A percentile compares a stretch with the other conserved stretches of the same genome.
Evolutionary conservation across 1,140 invertebrate species (phyloP).

Genomic region (Drosophila athabasca): DNA sequence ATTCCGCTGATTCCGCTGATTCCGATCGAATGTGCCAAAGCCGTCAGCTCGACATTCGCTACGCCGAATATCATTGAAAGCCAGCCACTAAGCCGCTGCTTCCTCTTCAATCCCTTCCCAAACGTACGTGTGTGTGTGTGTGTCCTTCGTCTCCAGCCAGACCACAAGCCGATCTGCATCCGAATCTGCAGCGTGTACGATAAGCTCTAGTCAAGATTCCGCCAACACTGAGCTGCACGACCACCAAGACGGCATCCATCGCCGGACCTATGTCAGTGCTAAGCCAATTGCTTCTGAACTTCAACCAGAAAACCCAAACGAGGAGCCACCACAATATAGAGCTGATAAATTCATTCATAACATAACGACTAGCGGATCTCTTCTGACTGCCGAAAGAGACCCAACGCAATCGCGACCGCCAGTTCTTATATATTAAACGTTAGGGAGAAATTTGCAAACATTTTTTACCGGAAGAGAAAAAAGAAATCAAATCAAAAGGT

Average conservation of each 20-base stretch:
- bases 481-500: constrained; percentile 80
- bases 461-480: constrained; percentile 82
- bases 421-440: constrained; percentile 44
- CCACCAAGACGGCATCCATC: constrained; percentile 76
- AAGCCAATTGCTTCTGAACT: constrained; percentile 75
- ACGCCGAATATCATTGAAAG: constrained; percentile 41
- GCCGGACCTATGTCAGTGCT: constrained; percentile 80
- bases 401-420: constrained; percentile 25
- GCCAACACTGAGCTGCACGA: constrained; percentile 58
- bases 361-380: constrained; percentile 65
- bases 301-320: constrained; percentile 74
- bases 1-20: constrained; percentile 1
- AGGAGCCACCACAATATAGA: constrained; percentile 76
- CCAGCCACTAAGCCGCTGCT: background rate
- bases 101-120: constrained; percentile 4
- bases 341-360: constrained; percentile 82
- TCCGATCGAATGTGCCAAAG: constrained; percentile 58
- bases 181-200: background rate
- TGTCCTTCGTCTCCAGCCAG: background rate
- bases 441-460: constrained; percentile 75
- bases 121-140: background rate
- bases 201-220: constrained; percentile 72
- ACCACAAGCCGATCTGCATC: constrained; percentile 3
- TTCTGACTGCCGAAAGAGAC: constrained; percentile 22
- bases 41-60: constrained; percentile 64